Conservation (phyloP, 2,113 vertebrate species). For the human (Homo sapiens) region DNA sequence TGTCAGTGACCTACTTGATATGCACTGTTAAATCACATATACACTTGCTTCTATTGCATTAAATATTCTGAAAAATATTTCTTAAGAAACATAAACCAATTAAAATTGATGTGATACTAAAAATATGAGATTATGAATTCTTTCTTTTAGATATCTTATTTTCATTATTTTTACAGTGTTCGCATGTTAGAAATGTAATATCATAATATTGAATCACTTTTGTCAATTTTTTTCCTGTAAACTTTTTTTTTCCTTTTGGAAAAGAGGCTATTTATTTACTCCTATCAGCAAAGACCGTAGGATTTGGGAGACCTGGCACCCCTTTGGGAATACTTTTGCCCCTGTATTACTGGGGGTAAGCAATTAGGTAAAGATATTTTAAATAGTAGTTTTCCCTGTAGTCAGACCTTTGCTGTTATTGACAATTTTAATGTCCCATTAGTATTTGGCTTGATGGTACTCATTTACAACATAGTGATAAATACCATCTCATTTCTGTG, state of each 20-base stretch:
- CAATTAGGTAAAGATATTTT: neutral
- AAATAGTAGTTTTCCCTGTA: neutral
- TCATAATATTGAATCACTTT: neutral
- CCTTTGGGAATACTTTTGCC: neutral
- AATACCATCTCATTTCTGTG: neutral
- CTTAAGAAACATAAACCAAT: neutral
- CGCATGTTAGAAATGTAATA: neutral
- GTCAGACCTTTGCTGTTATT: neutral
- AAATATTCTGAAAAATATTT: neutral
- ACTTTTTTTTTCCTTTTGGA: neutral
- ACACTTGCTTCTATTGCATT: neutral
- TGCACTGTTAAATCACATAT: too few relatives aligned
- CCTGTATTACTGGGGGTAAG: neutral
- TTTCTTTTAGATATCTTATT: neutral
- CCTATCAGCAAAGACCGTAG: neutral
- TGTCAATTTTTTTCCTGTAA: neutral
- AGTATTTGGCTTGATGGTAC: neutral
- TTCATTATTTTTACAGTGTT: neutral
- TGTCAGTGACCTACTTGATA: fast-evolving
- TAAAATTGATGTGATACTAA: neutral
- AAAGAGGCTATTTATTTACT: neutral
- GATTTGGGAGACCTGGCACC: neutral
- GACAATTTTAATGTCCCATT: neutral
- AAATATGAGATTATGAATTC: neutral
- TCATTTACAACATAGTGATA: neutral